These are phyloP conservation scores for Etheostoma perlongum DNA, from an alignment of 2,797 vertebrate species.

Conservation along the genomic window DNA sequence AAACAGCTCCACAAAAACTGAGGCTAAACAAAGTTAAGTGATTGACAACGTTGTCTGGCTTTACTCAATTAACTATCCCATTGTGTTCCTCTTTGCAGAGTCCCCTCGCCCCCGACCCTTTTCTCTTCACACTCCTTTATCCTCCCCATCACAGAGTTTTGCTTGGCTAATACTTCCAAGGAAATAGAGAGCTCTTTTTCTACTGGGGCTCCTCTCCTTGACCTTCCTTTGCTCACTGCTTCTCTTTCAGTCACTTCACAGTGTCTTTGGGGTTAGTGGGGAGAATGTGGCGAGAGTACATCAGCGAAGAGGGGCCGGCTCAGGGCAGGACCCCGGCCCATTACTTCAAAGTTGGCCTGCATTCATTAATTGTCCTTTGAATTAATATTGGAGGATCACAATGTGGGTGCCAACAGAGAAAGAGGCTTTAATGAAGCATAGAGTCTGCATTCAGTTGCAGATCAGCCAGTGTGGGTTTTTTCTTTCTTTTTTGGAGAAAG, in stretches of 20 bases:
- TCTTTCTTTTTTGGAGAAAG: constrained; percentile 56
- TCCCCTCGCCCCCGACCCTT: constrained; percentile 80
- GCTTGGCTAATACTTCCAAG: constrained; percentile 99
- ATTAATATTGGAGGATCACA: constrained; percentile 99
- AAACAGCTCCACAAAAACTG: constrained; percentile 77
- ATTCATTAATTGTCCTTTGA: constrained; percentile 99
- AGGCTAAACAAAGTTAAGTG: constrained; percentile 98
- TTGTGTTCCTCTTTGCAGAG: constrained; percentile 94
- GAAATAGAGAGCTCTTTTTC: constrained; percentile 96
- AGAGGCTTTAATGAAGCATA: constrained; percentile 99
- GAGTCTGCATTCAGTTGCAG: constrained; percentile 99
- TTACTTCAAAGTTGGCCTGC: constrained; percentile 99
- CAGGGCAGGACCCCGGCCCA: constrained; percentile 92
- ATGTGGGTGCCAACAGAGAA: constrained; percentile 98
- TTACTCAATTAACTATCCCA: constrained; percentile 99
- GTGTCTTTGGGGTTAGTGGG: constrained; percentile 81
- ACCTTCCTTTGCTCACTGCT: constrained; percentile 96
- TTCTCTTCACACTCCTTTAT: constrained; percentile 86
- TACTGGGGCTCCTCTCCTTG: constrained; percentile 98
- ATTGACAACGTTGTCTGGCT: constrained; percentile 99
- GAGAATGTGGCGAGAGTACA: constrained; percentile 96
- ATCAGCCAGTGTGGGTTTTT: constrained; percentile 88
- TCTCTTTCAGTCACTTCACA: constrained; percentile 94
- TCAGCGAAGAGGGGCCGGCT: constrained; percentile 96
- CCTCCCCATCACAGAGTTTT: constrained; percentile 90